These are phyloP conservation scores for Hydrocynus forskahlii DNA, from an alignment of 2,797 vertebrate genomes.

Conservation along the genomic window DNA sequence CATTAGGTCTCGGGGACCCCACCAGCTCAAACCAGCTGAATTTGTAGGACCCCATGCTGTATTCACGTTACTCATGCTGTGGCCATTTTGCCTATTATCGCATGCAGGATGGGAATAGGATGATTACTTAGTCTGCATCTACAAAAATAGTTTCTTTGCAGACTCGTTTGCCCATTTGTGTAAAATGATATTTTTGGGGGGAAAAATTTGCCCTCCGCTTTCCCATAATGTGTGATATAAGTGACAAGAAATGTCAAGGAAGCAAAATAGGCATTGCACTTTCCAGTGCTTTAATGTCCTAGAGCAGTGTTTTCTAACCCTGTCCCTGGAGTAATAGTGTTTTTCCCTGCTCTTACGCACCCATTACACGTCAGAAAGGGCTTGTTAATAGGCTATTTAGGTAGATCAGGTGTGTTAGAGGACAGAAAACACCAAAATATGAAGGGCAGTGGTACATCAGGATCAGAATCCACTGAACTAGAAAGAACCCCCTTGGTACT, in stretches of 20 bases:
- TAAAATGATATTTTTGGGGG: no score
- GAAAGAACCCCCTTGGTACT: not conserved
- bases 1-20: constrained; percentile 70
- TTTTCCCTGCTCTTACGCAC: not conserved
- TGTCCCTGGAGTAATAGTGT: not conserved
- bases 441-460: not conserved
- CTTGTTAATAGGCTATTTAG: not conserved
- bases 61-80: not conserved
- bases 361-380: not conserved
- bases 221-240: not conserved
- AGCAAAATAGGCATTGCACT: not conserved
- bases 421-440: not conserved
- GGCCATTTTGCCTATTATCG: not conserved
- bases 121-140: no score
- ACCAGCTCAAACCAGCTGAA: constrained; percentile 68
- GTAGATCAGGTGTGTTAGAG: not conserved
- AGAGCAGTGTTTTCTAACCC: not conserved
- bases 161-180: no score
- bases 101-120: not conserved
- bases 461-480: not conserved
- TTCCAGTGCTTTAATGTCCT: not conserved
- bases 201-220: no score
- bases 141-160: no score
- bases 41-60: constrained; percentile 62
- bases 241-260: not conserved